These are phyloP conservation scores for Dipodomys merriami DNA, from an alignment of 2,113 vertebrate genomes.

Conservation along the genomic window DNA sequence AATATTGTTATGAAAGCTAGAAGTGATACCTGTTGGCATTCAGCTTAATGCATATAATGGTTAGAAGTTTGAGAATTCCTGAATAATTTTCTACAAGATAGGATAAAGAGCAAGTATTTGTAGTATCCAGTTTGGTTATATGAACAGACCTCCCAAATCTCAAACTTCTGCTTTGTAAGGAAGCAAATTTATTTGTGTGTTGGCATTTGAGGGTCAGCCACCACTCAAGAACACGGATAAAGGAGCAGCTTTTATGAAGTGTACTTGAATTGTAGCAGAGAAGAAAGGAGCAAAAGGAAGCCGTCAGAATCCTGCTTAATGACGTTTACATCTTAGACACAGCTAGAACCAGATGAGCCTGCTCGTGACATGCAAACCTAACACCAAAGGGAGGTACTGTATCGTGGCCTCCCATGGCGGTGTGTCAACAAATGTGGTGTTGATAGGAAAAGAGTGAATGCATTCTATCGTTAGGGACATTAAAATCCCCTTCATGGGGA, in stretches of 20 bases:
- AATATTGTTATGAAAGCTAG: neutral
- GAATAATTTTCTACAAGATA: neutral
- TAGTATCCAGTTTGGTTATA: neutral
- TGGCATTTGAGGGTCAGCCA: accelerated
- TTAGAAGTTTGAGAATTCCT: neutral
- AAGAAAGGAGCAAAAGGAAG: neutral
- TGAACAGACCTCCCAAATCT: neutral
- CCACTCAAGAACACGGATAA: neutral
- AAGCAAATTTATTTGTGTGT: neutral
- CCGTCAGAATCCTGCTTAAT: neutral
- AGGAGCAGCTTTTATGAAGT: neutral
- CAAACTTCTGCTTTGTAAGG: no score
- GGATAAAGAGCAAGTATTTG: neutral
- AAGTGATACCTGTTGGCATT: neutral
- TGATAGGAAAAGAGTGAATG: neutral
- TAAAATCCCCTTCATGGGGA: neutral
- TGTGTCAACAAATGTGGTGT: no score
- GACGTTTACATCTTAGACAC: neutral
- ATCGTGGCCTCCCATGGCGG: no score
- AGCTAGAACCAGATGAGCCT: neutral
- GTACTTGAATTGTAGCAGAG: neutral
- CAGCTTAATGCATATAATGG: neutral
- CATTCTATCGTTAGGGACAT: neutral
- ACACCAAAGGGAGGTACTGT: accelerated
- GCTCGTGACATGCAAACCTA: neutral